Base-by-base conservation (phyloP, 2,113 vertebrate species). In the Todiramphus saurophagus region DNA sequence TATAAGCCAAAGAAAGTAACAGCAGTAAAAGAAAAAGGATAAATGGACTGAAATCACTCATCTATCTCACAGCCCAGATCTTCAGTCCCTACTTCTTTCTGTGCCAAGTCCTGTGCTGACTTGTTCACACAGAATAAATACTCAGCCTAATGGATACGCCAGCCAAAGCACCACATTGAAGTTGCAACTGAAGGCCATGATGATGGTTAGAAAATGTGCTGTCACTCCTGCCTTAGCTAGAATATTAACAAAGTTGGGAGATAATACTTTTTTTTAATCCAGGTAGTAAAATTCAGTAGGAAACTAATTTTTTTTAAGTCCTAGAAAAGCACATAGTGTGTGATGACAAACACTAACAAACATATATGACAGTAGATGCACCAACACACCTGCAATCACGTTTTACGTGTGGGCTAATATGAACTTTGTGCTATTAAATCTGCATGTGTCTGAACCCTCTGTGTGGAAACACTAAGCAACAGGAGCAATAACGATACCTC, bases 121-220 rank as follows among this genome's bases (percentile, higher is more conserved):
- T 27, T 2, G 2, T 25, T 31, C 2, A 2, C 44, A 10, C 37
- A 16, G 8, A 24, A 13, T 33, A 13, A 48, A 18, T 17, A 24
- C 14, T 9, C 2, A 3, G 33, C 67, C 25, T n/a, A 13, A 39
- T 1, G 18, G 50, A 37, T 14, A 1, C 6, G 4, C 16, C 35
- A 16, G 37, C 41, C 33, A 39, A 46, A 25, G 37, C 25, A 56
- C 31, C 3, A 0, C 20, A 3, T 0, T 18, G 28, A 56, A 44
- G 24, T 17, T 62, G 76, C 27, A 43, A 13, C 35, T 69, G n/a
- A 72, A 88, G 27, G 33, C 37, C 46, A 37, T 62, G 39, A 51
- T 43, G 30, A 35, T 31, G 13, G 16, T 44, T 73, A 48, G 30
- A 83, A 48, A 37, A 77, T 2, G 1, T 19, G 7, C n/a, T 30